Evolutionary conservation across 2,113 vertebrate genomes (phyloP).

Genomic region (Myxocyprinus asiaticus): DNA sequence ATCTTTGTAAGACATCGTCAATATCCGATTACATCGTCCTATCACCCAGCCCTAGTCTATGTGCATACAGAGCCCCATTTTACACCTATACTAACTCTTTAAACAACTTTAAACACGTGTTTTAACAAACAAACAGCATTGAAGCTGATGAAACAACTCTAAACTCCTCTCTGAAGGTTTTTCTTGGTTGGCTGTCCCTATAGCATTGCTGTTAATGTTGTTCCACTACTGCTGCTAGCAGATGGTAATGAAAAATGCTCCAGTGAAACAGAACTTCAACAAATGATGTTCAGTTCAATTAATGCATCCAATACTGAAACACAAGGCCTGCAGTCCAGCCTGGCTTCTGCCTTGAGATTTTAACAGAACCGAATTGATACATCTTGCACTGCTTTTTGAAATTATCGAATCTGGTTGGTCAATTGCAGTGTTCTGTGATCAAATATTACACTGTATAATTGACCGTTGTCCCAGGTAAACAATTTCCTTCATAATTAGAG

Average conservation of each 20-base stretch:
- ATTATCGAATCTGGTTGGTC: background rate
- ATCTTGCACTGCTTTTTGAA: background rate
- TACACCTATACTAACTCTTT: background rate
- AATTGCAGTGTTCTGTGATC: too few species aligned
- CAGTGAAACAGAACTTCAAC: constrained; percentile 44
- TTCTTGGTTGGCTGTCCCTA: constrained; percentile 1
- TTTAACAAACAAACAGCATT: background rate
- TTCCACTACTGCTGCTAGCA: constrained; percentile 25
- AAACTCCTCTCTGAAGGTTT: constrained; percentile 14
- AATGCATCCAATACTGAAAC: background rate
- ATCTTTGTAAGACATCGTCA: too few species aligned
- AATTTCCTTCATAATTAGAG: too few species aligned
- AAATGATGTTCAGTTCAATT: constrained; percentile 29
- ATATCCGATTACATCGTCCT: too few species aligned
- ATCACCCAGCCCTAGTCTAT: background rate
- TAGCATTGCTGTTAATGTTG: constrained; percentile 30
- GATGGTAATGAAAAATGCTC: constrained; percentile 48
- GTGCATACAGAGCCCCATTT: background rate
- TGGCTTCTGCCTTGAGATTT: background rate
- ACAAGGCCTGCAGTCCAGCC: background rate
- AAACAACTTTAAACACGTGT: too few species aligned
- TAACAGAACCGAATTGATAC: background rate
- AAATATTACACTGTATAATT: background rate
- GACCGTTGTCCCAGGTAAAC: background rate
- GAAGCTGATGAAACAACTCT: constrained; percentile 7